Percentiles rank a stretch among this genome's conserved stretches.
These are phyloP conservation scores for Neoarius graeffei DNA, from an alignment of 2,113 vertebrate species.

Conservation along the genomic window DNA sequence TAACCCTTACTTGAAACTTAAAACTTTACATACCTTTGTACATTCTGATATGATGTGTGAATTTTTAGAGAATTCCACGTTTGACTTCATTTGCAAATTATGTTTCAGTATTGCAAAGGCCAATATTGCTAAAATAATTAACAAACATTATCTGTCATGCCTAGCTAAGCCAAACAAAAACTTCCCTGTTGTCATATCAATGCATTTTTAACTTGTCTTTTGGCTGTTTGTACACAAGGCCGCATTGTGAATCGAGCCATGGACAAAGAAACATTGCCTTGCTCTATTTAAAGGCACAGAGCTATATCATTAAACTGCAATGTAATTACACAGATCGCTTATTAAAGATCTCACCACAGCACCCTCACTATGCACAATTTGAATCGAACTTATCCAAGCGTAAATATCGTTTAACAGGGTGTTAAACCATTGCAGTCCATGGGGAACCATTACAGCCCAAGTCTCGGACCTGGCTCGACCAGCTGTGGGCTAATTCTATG, in stretches of 20 bases:
- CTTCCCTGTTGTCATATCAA: slow-evolving; percentile 2
- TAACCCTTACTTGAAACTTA: background rate
- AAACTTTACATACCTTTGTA: background rate
- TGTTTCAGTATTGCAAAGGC: background rate
- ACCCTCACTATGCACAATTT: slow-evolving; percentile 26
- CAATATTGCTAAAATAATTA: background rate
- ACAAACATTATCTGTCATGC: background rate
- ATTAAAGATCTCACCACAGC: slow-evolving; percentile 41
- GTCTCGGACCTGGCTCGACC: slow-evolving; percentile 45
- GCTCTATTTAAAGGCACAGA: slow-evolving; percentile 37
- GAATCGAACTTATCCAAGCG: slow-evolving; percentile 26
- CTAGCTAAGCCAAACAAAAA: background rate
- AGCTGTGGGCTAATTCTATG: slow-evolving; percentile 62
- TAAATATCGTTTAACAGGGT: slow-evolving; percentile 60
- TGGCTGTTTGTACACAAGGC: slow-evolving; percentile 45
- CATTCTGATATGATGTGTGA: background rate
- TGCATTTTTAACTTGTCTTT: slow-evolving; percentile 17
- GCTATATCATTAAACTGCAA: slow-evolving; percentile 45
- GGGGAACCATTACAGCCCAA: slow-evolving; percentile 43
- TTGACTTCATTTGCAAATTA: background rate
- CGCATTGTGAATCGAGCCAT: slow-evolving; percentile 32
- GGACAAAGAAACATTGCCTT: slow-evolving; percentile 34
- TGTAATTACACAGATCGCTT: slow-evolving; percentile 48
- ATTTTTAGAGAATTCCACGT: background rate
- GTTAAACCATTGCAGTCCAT: slow-evolving; percentile 43